A percentile compares a stretch with the other conserved stretches of the same genome.
Conservation (phyloP, 2,797 vertebrate species). For the Urocyon cinereoargenteus region DNA sequence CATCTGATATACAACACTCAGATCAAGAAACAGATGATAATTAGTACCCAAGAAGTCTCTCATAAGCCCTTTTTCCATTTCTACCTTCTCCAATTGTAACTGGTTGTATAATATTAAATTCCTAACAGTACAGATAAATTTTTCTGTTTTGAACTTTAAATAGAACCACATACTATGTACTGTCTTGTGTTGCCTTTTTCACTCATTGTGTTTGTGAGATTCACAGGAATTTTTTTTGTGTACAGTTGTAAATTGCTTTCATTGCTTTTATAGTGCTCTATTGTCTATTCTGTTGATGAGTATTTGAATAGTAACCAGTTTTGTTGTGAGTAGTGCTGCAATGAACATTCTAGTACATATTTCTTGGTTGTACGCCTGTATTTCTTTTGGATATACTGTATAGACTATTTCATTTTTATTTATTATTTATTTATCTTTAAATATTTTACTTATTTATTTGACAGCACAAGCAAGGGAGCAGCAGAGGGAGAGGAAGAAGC, state of each 20-base stretch:
- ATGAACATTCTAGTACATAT: not conserved
- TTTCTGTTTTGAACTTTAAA: not conserved
- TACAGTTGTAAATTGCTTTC: not conserved
- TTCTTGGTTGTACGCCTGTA: not conserved
- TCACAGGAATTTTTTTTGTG: not conserved
- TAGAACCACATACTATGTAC: not conserved
- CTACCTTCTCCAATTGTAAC: conserved; percentile 3
- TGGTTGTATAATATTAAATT: not conserved
- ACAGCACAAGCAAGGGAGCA: too few species aligned
- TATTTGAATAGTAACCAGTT: not conserved
- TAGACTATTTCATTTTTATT: not conserved
- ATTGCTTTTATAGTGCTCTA: not conserved
- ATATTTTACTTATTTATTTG: too few species aligned
- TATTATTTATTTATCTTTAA: too few species aligned
- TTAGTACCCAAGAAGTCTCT: not conserved
- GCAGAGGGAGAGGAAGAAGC: too few species aligned
- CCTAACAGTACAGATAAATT: not conserved
- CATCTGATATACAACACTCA: not conserved
- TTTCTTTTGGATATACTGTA: conserved; percentile 2
- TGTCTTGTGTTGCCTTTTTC: not conserved
- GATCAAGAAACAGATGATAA: not conserved
- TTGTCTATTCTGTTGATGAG: not conserved
- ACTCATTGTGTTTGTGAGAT: not conserved
- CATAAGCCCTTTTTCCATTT: not conserved
- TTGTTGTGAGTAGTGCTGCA: not conserved